Evolutionary conservation across 1,140 invertebrate genomes (phyloP).

Genomic region (Drosophila pachea): DNA sequence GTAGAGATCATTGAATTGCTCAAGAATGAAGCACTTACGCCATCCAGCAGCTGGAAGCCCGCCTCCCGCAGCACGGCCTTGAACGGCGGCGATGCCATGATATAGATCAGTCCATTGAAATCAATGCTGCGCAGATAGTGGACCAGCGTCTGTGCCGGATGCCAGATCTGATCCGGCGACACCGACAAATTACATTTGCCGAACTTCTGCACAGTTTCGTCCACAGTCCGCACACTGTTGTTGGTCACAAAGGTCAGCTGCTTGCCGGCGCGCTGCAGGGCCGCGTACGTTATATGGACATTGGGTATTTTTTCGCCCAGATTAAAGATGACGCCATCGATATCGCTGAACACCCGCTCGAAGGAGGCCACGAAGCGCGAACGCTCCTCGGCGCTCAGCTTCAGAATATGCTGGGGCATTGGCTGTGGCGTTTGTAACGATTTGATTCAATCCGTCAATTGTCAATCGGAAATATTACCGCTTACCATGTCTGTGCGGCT

Average conservation of each 20-base stretch:
- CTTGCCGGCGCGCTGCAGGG: constrained; percentile 83
- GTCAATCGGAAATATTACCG: neutral
- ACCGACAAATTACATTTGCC: constrained; percentile 34
- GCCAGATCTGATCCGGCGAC: constrained; percentile 70
- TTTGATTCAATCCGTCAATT: neutral
- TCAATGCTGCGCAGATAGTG: constrained; percentile 79
- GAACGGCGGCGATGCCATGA: constrained; percentile 68
- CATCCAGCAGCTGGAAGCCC: constrained; percentile 79
- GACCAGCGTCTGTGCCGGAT: constrained; percentile 75
- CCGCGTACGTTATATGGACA: constrained; percentile 79
- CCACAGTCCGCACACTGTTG: constrained; percentile 80
- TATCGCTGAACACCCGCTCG: constrained; percentile 78
- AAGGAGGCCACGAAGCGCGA: constrained; percentile 78
- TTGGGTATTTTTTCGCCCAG: constrained; percentile 79
- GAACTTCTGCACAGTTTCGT: constrained; percentile 68
- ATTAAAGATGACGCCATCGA: constrained; percentile 83
- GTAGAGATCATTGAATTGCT: neutral
- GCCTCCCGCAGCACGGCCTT: constrained; percentile 70
- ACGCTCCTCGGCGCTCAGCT: constrained; percentile 55
- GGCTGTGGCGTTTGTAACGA: neutral
- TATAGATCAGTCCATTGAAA: constrained; percentile 79
- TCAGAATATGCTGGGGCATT: constrained; percentile 20
- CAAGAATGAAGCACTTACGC: constrained; percentile 72
- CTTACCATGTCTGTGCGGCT: constrained; percentile 11
- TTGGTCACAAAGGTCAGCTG: constrained; percentile 86